Evolutionary conservation across 2,888 invertebrate species (phyloP), one percentile per base, ranked within the genome.

Genomic region (Muschampia plurimacula): DNA sequence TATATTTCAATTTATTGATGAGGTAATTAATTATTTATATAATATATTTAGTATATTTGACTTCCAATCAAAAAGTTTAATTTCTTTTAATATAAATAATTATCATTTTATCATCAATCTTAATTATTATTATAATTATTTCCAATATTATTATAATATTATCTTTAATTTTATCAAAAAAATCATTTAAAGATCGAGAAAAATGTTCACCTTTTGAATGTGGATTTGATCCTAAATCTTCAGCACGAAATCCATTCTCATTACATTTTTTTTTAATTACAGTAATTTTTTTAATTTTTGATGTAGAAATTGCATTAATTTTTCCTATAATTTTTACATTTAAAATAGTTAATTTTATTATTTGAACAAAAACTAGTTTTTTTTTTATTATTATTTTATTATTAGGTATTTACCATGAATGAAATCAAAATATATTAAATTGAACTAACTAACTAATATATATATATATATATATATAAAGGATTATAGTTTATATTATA

Each of bases 211-310:
- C 96, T 0, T 96, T 96, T 83, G 96, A 96, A 87, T 91, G 91
- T 80, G 91, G 90, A 81, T 91, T 91, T 84, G 88, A 90, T 0
- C 89, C 90, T 1, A 89, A 86, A 87, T 89, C 87, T 0, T 84
- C 83, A 8, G 85, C 90, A 7, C 90, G 91, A 73, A 89, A 88
- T 74, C 90, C 90, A 0, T 91, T 91, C 78, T 91, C 90, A 0
- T 7, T 90, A 69, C 90, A 90, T 95, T 96, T 92, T 95, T 96
- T 92, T 84, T 95, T 97, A 93, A 95, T 96, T 86, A 95, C 96
- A 52, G 89, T 96, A 85, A 95, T 97, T 91, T 96, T 96, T 85
- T 89, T 96, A 94, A 96, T 97, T 92, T 97, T 96, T 94, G 96
- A 96, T 93, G 95, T 96, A 75, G 96, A 96, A 95, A 96, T 96